These are phyloP conservation scores for Agrochola macilenta DNA, from an alignment of 2,888 invertebrate genomes.

Conservation along the genomic window DNA sequence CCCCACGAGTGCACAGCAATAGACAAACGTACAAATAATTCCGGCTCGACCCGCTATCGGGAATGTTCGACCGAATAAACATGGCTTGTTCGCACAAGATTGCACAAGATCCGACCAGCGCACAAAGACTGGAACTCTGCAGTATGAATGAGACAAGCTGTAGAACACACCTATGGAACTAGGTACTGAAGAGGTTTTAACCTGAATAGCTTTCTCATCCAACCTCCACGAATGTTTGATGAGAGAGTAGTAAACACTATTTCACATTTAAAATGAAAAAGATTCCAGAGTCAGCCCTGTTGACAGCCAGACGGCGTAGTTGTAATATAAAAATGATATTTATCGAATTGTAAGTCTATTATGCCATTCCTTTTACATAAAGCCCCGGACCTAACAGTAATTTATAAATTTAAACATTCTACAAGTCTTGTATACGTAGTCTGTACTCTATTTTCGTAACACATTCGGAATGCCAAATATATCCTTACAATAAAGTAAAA, in stretches of 20 bases:
- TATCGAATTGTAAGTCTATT: background rate
- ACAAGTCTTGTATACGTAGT: background rate
- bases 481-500: background rate
- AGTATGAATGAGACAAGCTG: conserved; percentile 38
- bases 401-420: background rate
- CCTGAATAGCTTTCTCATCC: background rate
- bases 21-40: conserved; percentile 62
- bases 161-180: background rate
- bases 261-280: background rate
- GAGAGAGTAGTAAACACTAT: background rate
- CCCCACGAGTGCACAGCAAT: conserved; percentile 47
- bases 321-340: too few relatives aligned
- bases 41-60: conserved; percentile 46
- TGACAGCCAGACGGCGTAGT: background rate
- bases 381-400: background rate
- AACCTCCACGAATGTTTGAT: background rate
- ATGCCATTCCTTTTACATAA: background rate
- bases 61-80: conserved; percentile 65
- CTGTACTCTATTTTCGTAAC: too few relatives aligned
- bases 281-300: background rate
- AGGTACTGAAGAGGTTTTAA: background rate
- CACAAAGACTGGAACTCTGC: conserved; percentile 34
- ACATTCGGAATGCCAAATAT: too few relatives aligned
- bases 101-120: conserved; percentile 52
- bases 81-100: conserved; percentile 62